phyloP scores from a whole-genome alignment of 2,888 invertebrate species.

The Globia sparganii region DNA sequence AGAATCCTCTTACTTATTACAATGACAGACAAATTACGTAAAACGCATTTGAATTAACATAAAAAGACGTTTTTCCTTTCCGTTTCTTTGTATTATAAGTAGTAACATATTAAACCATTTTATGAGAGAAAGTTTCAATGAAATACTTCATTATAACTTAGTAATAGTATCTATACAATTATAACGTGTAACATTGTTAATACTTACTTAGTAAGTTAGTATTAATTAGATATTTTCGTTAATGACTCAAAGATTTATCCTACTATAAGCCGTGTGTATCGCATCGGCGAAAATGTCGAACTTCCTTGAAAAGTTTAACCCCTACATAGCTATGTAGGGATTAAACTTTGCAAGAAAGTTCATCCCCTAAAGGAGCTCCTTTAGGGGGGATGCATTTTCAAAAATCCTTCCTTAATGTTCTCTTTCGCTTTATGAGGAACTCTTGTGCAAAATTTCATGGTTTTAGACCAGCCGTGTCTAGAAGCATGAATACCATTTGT shows the following conservation, averaged over 20 bases:
- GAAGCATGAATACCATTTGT: no score
- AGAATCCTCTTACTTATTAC: not conserved
- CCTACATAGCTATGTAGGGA: no score
- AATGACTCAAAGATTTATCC: not conserved
- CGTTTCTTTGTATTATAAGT: not conserved
- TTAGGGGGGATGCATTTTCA: not conserved
- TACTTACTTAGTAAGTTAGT: no score
- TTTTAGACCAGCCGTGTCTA: no score
- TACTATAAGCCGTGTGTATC: not conserved
- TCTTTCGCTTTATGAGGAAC: not conserved
- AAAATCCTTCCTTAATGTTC: not conserved
- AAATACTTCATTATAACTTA: not conserved
- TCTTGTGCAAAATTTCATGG: not conserved
- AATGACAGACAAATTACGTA: slow-evolving; percentile 12
- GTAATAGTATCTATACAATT: not conserved
- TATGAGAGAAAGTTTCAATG: slow-evolving; percentile 22
- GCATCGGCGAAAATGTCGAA: not conserved
- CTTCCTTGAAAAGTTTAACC: no score
- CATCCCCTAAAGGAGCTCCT: not conserved
- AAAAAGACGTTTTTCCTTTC: slow-evolving; percentile 16
- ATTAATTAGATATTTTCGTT: not conserved
- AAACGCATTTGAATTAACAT: slow-evolving; percentile 26
- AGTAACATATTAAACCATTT: slow-evolving; percentile 4
- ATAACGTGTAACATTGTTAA: not conserved
- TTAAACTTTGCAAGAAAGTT: no score